phyloP scores from a whole-genome alignment of 64 coral and sea anemone genomes.

The Actinia equina region DNA sequence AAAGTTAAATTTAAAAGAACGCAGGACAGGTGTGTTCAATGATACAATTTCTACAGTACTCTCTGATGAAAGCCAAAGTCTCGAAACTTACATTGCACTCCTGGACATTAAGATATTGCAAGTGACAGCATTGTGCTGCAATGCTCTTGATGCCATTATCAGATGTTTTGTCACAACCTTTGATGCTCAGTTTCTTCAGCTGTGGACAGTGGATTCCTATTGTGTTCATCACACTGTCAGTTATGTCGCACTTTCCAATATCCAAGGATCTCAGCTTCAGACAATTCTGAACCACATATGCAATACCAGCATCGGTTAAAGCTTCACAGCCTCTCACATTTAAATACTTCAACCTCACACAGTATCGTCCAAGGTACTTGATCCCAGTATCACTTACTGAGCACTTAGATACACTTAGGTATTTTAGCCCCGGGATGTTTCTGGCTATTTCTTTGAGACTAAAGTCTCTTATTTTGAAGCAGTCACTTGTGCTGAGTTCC shows the following conservation, averaged over 20 bases:
- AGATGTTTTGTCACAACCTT: constrained; percentile 68
- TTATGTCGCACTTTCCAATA: constrained; percentile 95
- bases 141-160: constrained; percentile 72
- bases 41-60: constrained; percentile 92
- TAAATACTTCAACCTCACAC: constrained; percentile 86
- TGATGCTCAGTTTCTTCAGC: constrained; percentile 87
- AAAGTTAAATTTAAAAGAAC: constrained; percentile 53
- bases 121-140: constrained; percentile 85
- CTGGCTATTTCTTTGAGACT: constrained; percentile 95
- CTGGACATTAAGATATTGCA: constrained; percentile 97
- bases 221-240: constrained; percentile 79
- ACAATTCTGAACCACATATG: constrained; percentile 92
- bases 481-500: constrained; percentile 97
- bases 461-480: constrained; percentile 96
- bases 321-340: constrained; percentile 89
- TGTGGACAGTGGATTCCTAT: constrained; percentile 98
- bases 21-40: constrained; percentile 97
- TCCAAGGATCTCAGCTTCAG: constrained; percentile 93
- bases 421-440: constrained; percentile 63
- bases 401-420: constrained; percentile 92
- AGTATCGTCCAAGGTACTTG: constrained; percentile 89
- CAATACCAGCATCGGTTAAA: constrained; percentile 76
- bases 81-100: constrained; percentile 90
- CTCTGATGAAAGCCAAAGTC: constrained; percentile 84
- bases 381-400: constrained; percentile 90